Base-by-base conservation (phyloP, 2,888 invertebrate genomes). In the Lordiphosa andalusiaca region DNA sequence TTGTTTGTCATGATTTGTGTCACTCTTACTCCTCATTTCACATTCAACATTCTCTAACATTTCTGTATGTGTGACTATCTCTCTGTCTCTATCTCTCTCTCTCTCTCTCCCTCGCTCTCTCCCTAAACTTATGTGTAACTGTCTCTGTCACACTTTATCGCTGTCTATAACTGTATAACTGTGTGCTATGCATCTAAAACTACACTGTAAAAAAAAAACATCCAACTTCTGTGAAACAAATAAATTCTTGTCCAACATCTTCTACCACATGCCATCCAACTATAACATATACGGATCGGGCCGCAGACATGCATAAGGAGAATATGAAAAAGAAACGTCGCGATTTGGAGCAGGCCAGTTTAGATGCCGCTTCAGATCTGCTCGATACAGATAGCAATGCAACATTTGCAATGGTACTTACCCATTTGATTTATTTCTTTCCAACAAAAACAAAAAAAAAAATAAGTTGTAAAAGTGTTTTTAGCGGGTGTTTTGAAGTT, bases 271-370 rank as follows among this genome's bases (percentile, higher is more conserved):
- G 10, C 35, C 30, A 30, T 47, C 33, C 47, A 47, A 44, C 44
- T 33, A 10, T 12, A 21, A 93, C 73, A 93, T 93, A 84, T 91
- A 94, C 77, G 94, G 93, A 90, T 89, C 89, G 89, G 87, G 89
- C 89, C 85, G 89, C 90, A 88, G 94, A 94, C 88, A 92, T 92
- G 90, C 95, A 95, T 89, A 91, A 93, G 73, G 96, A 97, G 90
- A 96, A 95, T 87, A 94, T 96, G 93, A 96, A 96, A 92, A 95
- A 95, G 90, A 95, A 96, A 90, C 92, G 95, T 83, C 92, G 95
- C 69, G 96, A 96, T 90, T 91, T 96, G 91, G 96, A 96, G 90
- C 94, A 95, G 74, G 93, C 94, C 44, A 95, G 95, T 72, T 92
- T 96, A 91, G 96, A 96, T 86, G 95, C 95, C 39, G 93, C 95